Evolutionary conservation across 2,888 invertebrate genomes (phyloP).

Genomic region (Alloplasta piceator): DNA sequence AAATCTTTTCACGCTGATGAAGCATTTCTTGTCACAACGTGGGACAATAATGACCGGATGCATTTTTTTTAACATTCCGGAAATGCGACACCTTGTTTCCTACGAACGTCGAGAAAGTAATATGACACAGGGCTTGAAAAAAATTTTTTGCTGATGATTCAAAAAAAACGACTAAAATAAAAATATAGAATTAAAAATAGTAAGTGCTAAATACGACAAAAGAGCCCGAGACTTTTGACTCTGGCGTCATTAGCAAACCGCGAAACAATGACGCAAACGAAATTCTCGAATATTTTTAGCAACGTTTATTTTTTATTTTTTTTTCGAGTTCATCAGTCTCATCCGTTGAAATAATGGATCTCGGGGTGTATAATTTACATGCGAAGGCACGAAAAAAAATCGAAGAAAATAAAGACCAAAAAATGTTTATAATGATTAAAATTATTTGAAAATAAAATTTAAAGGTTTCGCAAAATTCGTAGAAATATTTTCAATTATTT

Average conservation of each 20-base stretch:
- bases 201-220: constrained; percentile 55
- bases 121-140: constrained; percentile 29
- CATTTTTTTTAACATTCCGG: constrained; percentile 1
- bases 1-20: too few relatives aligned
- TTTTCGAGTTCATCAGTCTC: constrained; percentile 50
- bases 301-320: too few relatives aligned
- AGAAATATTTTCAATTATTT: too few relatives aligned
- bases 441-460: too few relatives aligned
- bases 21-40: too few relatives aligned
- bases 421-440: too few relatives aligned
- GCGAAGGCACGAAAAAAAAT: not conserved
- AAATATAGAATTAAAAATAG: constrained; percentile 51
- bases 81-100: constrained; percentile 27
- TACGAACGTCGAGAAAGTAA: constrained; percentile 38
- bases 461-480: too few relatives aligned
- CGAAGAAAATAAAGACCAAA: not conserved
- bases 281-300: constrained; percentile 30
- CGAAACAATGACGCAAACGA: constrained; percentile 50
- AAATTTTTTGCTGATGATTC: constrained; percentile 10
- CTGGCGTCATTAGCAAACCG: constrained; percentile 6
- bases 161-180: constrained; percentile 11
- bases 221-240: constrained; percentile 1
- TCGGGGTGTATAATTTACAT: not conserved
- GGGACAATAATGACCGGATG: not conserved
- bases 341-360: constrained; percentile 27